phyloP scores from a whole-genome alignment of 2,888 invertebrate species.

The Campoletis raptor region DNA sequence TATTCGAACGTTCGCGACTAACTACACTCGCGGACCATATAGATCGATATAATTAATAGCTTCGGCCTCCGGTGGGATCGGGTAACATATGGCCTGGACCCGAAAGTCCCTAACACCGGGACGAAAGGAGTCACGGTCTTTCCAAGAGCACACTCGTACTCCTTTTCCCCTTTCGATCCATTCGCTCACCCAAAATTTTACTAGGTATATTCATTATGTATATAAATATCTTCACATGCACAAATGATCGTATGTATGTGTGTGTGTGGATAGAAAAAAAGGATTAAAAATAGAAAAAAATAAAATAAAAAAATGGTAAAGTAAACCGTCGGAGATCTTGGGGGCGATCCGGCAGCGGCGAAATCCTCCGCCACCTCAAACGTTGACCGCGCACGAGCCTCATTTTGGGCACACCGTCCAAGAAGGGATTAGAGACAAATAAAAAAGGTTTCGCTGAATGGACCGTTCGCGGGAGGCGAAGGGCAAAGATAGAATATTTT shows the following conservation, averaged over 20 bases:
- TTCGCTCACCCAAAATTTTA: slow-evolving; percentile 57
- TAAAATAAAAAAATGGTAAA: slow-evolving; percentile 37
- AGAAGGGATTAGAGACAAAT: slow-evolving; percentile 80
- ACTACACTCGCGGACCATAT: slow-evolving; percentile 75
- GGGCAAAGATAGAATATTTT: slow-evolving; percentile 31
- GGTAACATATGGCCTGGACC: slow-evolving; percentile 83
- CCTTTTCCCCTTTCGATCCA: slow-evolving; percentile 50
- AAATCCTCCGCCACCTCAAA: slow-evolving; percentile 73
- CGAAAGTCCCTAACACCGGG: slow-evolving; percentile 70
- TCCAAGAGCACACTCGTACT: slow-evolving; percentile 52
- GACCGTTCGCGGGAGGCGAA: slow-evolving; percentile 38
- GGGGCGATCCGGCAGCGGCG: slow-evolving; percentile 53
- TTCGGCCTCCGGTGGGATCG: slow-evolving; percentile 77
- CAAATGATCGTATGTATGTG: neutral
- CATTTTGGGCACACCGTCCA: slow-evolving; percentile 71
- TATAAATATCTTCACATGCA: neutral
- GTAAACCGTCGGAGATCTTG: slow-evolving; percentile 60
- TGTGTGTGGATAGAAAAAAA: slow-evolving; percentile 12
- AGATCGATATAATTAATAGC: slow-evolving; percentile 84
- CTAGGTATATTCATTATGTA: slow-evolving; percentile 24
- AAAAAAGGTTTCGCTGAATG: slow-evolving; percentile 74
- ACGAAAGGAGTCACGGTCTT: slow-evolving; percentile 72
- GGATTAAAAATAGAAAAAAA: neutral
- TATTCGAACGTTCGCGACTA: slow-evolving; percentile 57
- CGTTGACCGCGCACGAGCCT: slow-evolving; percentile 75